Conservation (phyloP, 1,140 invertebrate genomes). For the Tyrophagus putrescentiae region DNA sequence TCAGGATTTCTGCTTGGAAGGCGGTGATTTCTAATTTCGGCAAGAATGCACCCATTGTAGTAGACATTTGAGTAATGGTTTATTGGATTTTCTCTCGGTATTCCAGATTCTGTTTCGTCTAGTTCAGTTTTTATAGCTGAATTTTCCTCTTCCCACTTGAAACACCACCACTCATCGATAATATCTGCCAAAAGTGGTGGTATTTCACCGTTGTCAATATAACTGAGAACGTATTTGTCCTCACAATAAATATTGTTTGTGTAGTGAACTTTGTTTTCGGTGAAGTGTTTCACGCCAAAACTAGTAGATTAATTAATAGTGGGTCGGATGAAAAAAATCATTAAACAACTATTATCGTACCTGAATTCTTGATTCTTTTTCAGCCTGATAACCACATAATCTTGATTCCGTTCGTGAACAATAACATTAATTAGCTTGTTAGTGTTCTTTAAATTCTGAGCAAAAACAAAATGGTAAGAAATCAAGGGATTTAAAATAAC, state of each 20-base stretch:
- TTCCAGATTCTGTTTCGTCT: no score
- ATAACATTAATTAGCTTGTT: conserved; percentile 59
- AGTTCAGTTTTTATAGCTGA: no score
- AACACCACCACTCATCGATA: conserved; percentile 52
- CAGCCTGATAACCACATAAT: conserved; percentile 55
- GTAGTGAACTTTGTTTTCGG: conserved; percentile 36
- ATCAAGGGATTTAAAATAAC: neutral
- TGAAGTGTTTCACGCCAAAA: conserved; percentile 23
- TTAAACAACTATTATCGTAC: neutral
- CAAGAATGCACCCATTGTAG: conserved; percentile 78
- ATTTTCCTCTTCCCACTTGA: no score
- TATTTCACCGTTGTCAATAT: conserved; percentile 44
- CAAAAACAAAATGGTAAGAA: neutral
- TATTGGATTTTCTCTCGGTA: conserved; percentile 33
- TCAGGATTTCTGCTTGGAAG: conserved; percentile 36
- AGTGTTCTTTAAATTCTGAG: neutral
- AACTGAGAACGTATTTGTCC: conserved; percentile 35
- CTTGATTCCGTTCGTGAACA: conserved; percentile 62
- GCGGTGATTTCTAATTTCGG: conserved; percentile 73
- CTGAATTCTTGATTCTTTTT: conserved; percentile 11
- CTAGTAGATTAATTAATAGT: neutral
- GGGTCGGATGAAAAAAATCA: neutral
- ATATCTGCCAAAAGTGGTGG: conserved; percentile 69
- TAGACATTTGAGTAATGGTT: no score
- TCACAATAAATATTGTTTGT: conserved; percentile 39